A percentile compares a stretch with the other conserved stretches of the same genome.
These are phyloP conservation scores for Polymixis flavicincta DNA, from an alignment of 2,888 invertebrate species.

Conservation along the genomic window DNA sequence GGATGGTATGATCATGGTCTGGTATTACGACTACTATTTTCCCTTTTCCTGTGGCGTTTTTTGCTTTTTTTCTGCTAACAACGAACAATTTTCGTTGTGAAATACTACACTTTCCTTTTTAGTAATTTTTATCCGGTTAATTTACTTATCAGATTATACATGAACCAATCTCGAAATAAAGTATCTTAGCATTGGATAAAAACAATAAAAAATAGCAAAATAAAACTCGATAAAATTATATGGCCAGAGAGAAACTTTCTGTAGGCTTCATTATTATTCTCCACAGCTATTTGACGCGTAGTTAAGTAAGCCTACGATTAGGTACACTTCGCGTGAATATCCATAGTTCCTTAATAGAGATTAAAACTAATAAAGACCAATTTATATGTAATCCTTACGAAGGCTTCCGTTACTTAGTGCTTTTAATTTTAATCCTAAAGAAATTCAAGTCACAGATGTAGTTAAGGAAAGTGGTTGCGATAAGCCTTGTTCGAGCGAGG, in stretches of 20 bases:
- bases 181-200: background rate
- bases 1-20: background rate
- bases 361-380: constrained; percentile 46
- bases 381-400: constrained; percentile 54
- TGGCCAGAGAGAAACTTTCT: background rate
- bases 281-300: constrained; percentile 7
- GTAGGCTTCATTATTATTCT: constrained; percentile 16
- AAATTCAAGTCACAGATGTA: constrained; percentile 64
- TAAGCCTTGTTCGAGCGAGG: constrained; percentile 52
- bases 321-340: constrained; percentile 22
- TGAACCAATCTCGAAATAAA: too few species aligned
- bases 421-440: constrained; percentile 62
- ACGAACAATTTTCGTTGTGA: background rate
- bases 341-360: constrained; percentile 36
- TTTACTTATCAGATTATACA: too few species aligned
- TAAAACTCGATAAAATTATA: too few species aligned
- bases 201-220: background rate
- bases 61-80: background rate
- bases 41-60: background rate
- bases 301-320: constrained; percentile 16
- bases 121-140: too few species aligned
- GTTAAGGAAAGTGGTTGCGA: constrained; percentile 57
- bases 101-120: too few species aligned
- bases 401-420: constrained; percentile 24
- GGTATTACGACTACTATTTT: background rate